Percentiles rank a stretch among this genome's conserved stretches.
Conservation (phyloP, 2,113 vertebrate genomes). For the Peromyscus leucopus region DNA sequence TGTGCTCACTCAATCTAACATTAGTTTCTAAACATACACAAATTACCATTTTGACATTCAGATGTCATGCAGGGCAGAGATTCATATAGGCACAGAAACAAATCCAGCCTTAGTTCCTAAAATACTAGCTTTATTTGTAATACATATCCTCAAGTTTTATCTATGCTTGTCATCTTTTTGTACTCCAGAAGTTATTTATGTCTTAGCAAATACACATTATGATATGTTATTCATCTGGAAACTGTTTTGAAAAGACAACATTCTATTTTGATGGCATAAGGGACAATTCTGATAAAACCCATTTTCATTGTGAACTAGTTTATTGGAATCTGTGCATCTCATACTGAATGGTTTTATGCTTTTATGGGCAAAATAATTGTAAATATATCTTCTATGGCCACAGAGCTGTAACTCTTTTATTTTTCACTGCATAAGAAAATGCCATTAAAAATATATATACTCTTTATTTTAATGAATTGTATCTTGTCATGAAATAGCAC, state of each 20-base stretch:
- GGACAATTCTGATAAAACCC: slow-evolving; percentile 74
- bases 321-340: slow-evolving; percentile 76
- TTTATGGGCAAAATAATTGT: slow-evolving; percentile 63
- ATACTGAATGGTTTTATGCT: slow-evolving; percentile 78
- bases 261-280: slow-evolving; percentile 68
- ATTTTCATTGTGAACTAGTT: slow-evolving; percentile 70
- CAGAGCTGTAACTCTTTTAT: slow-evolving; percentile 68
- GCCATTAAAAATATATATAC: background rate
- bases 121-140: slow-evolving; percentile 50
- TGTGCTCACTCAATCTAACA: background rate
- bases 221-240: slow-evolving; percentile 60
- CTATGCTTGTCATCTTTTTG: slow-evolving; percentile 35
- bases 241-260: slow-evolving; percentile 72
- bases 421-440: slow-evolving; percentile 53
- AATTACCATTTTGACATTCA: slow-evolving; percentile 41
- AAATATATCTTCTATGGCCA: slow-evolving; percentile 67
- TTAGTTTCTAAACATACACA: slow-evolving; percentile 5
- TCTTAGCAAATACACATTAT: slow-evolving; percentile 76
- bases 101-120: slow-evolving; percentile 19
- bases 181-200: slow-evolving; percentile 71
- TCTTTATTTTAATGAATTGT: slow-evolving; percentile 68
- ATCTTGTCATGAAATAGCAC: slow-evolving; percentile 27
- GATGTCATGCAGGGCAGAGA: background rate
- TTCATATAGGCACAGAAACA: background rate
- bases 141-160: background rate